A percentile compares a stretch with the other conserved stretches of the same genome.
phyloP scores from a whole-genome alignment of 2,888 invertebrate genomes.

The Nasonovia ribisnigri region DNA sequence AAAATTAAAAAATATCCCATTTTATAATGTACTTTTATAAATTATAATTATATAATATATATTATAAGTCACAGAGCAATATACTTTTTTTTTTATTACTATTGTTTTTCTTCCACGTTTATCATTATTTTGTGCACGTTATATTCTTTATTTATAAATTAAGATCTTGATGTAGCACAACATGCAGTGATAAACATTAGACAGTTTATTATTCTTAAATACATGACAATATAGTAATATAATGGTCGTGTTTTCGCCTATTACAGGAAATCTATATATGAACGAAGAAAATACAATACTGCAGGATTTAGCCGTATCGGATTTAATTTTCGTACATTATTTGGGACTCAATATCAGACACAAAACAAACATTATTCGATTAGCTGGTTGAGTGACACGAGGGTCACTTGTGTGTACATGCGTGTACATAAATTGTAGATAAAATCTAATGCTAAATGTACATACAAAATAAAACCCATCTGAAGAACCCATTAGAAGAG shows the following conservation, averaged over 20 bases:
- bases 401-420: not conserved
- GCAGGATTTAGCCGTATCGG: not conserved
- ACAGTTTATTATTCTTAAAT: not conserved
- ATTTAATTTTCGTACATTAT: not conserved
- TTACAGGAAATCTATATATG: not conserved
- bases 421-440: not conserved
- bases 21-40: not conserved
- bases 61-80: not conserved
- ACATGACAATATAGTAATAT: not conserved
- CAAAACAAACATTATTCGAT: not conserved
- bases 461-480: not conserved
- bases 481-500: not conserved
- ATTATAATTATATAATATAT: no score
- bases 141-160: not conserved
- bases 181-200: not conserved
- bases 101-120: not conserved
- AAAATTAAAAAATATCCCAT: not conserved
- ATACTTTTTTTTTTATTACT: not conserved
- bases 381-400: not conserved
- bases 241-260: not conserved
- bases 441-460: not conserved
- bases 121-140: not conserved
- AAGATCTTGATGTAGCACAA: not conserved
- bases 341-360: not conserved
- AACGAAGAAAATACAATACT: not conserved